Base-by-base conservation (phyloP, 2,888 invertebrate species). In the Lagria hirta region DNA sequence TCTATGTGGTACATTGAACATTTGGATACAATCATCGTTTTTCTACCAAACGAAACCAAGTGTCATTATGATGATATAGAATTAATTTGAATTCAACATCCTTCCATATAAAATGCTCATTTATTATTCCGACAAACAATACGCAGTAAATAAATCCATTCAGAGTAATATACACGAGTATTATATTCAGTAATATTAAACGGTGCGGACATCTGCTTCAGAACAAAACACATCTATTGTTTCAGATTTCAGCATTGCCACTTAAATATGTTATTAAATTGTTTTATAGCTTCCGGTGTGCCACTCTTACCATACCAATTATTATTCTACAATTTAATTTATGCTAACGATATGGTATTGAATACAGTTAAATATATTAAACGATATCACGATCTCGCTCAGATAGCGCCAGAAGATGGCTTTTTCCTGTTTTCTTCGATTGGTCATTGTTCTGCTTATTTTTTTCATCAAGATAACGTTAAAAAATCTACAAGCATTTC, bases 211-310 rank as follows among this genome's bases (percentile, higher is more conserved):
- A 64, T 64, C 65, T 64, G 67, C 66, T 55, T 55, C 60, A 62
- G 61, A 69, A 65, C 64, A 67, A 66, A 65, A 64, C 58, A 58
- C 51, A 52, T 57, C 66, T 59, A 70, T 70, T 70, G 70, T 70
- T 69, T 64, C 58, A 63, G 60, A 67, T 68, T 68, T 67, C 68
- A 66, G 59, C 68, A 64, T 60, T 61, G 56, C 64, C 64, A 65
- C 67, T 69, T 67, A 67, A 68, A 70, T 69, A 68, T 69, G 69
- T 70, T 70, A 70, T 70, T 70, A 70, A 70, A 69, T 68, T 69
- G 70, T 65, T 70, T 70, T 70, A 70, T 68, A 60, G 64, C 64
- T 70, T 70, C 70, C 70, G 66, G 64, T 59, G 49, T 58, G 56
- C 54, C 54, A 60, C 56, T 59, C 55, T 52, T 54, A 49, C 49